Percentiles rank a stretch among this genome's conserved stretches.
phyloP scores from a whole-genome alignment of 1,140 invertebrate genomes.

The Drosophila mojavensis region DNA sequence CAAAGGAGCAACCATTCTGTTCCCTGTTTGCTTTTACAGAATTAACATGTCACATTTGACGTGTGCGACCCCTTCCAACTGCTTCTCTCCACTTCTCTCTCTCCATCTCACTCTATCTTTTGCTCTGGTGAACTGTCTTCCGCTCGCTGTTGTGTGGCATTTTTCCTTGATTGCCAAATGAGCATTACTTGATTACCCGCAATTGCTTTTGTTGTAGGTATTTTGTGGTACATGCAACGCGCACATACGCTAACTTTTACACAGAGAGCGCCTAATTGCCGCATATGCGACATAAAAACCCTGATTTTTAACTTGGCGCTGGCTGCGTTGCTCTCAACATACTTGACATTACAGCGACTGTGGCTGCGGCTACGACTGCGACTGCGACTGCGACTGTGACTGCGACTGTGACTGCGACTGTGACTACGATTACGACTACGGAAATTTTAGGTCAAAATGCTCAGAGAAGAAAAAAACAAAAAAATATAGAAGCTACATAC shows the following conservation, averaged over 20 bases:
- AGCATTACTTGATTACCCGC: conserved; percentile 81
- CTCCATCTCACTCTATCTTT: conserved; percentile 23
- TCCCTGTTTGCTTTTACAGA: conserved; percentile 69
- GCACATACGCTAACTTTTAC: not conserved
- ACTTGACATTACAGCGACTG: conserved; percentile 67
- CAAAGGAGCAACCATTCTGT: conserved; percentile 20
- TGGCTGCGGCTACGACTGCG: conserved; percentile 23
- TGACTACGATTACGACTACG: conserved; percentile 19
- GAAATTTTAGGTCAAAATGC: conserved; percentile 79
- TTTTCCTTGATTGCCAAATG: conserved; percentile 65
- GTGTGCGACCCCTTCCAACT: not conserved
- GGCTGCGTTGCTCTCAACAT: conserved; percentile 49
- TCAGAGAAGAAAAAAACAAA: conserved; percentile 27
- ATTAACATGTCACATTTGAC: conserved; percentile 81
- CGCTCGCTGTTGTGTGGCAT: not conserved
- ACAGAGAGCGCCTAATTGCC: conserved; percentile 63
- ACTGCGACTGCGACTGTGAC: conserved; percentile 15
- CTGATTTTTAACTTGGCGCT: conserved; percentile 24
- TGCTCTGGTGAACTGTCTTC: conserved; percentile 24
- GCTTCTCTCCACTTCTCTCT: not conserved
- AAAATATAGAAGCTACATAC: conserved; percentile 45
- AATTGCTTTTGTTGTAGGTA: conserved; percentile 61
- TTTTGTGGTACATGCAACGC: conserved; percentile 42
- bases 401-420: conserved; percentile 12
- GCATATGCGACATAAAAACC: conserved; percentile 65